Evolutionary conservation across 2,113 vertebrate genomes (phyloP).

Genomic region (Phocoena phocoena): DNA sequence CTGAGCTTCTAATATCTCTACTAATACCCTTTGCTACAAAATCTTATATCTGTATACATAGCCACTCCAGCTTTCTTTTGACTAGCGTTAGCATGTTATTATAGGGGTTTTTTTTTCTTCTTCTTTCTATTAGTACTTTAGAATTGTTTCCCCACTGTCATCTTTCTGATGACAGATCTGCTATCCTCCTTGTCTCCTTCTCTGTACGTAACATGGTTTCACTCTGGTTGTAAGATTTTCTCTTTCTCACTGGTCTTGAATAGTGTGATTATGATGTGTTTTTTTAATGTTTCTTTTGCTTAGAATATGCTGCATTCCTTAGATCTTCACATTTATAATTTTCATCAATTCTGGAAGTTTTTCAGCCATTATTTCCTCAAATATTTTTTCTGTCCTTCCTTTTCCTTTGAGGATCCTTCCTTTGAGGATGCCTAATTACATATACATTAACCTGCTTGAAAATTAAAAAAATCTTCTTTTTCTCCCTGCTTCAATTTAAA

Average conservation of each 20-base stretch:
- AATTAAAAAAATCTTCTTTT: neutral
- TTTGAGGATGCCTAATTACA: neutral
- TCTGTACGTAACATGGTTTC: neutral
- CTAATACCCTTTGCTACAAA: neutral
- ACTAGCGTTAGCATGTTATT: neutral
- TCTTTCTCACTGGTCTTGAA: neutral
- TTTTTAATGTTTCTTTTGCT: neutral
- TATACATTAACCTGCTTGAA: neutral
- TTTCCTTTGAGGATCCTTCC: neutral
- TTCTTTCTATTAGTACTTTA: neutral
- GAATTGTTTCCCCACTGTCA: neutral
- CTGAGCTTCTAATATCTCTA: neutral
- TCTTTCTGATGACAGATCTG: neutral
- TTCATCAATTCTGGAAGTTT: neutral
- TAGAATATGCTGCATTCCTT: neutral
- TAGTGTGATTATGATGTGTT: neutral
- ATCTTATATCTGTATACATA: neutral
- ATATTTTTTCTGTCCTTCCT: neutral
- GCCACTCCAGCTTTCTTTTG: neutral
- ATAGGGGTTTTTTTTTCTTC: neutral
- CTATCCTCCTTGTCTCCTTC: neutral
- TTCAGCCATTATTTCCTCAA: neutral
- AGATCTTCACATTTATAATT: neutral
- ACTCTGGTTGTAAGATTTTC: neutral
- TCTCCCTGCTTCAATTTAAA: neutral